Conservation (phyloP, 1,140 invertebrate species). For the Musca vetustissima region DNA sequence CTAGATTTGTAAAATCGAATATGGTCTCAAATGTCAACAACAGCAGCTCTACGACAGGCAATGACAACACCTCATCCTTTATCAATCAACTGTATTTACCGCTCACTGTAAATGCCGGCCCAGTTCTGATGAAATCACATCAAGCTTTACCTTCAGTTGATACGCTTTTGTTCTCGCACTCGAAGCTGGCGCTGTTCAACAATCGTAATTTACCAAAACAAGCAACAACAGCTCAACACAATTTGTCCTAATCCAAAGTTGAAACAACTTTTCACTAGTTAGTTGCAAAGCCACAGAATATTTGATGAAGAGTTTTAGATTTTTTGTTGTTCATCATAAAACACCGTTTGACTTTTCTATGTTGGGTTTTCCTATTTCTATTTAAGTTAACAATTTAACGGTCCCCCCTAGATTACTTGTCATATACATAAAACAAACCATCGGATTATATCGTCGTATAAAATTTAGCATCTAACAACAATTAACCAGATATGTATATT, state of each 20-base stretch:
- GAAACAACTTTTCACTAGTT: background rate
- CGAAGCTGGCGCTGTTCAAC: conserved; percentile 11
- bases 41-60: background rate
- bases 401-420: too few species aligned
- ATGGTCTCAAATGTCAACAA: background rate
- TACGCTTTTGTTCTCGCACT: conserved; percentile 41
- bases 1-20: conserved; percentile 1
- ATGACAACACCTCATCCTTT: conserved; percentile 1
- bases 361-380: too few species aligned
- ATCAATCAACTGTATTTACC: conserved; percentile 30
- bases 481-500: too few species aligned
- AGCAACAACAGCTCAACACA: conserved; percentile 23
- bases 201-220: conserved; percentile 21
- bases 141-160: conserved; percentile 51
- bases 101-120: conserved; percentile 43
- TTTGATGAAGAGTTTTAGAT: too few species aligned
- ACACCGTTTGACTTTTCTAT: too few species aligned
- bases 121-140: conserved; percentile 42
- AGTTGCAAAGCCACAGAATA: background rate
- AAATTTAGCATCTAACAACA: too few species aligned
- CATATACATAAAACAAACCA: too few species aligned
- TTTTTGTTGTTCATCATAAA: too few species aligned
- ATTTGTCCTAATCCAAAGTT: conserved; percentile 21
- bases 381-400: too few species aligned
- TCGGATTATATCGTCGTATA: too few species aligned